These are phyloP conservation scores for Cynopterus brachyotis DNA, from an alignment of 2,113 vertebrate genomes.

Conservation along the genomic window DNA sequence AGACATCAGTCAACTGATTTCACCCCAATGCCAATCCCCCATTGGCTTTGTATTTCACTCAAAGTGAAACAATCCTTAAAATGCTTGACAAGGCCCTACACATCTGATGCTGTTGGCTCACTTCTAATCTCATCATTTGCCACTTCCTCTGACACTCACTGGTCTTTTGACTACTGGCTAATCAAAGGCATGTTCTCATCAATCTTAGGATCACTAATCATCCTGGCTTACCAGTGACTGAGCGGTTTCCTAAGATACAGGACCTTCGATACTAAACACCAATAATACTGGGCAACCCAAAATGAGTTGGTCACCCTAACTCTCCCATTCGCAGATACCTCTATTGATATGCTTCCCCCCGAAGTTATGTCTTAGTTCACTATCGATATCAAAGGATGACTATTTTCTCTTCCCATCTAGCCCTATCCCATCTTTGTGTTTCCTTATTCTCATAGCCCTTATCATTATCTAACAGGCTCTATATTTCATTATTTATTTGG, in stretches of 20 bases:
- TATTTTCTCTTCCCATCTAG: neutral
- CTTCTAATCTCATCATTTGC: neutral
- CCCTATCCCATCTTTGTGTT: neutral
- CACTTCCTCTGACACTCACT: neutral
- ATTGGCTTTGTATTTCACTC: neutral
- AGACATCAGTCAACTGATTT: neutral
- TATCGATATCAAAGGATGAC: neutral
- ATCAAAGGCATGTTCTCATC: neutral
- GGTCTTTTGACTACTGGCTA: neutral
- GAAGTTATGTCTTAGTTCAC: neutral
- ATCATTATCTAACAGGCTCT: neutral
- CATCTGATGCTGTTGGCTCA: neutral
- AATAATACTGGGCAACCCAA: neutral
- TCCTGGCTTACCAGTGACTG: neutral
- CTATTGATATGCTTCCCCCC: neutral
- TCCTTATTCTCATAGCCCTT: neutral
- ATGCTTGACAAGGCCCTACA: neutral
- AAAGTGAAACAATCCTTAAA: neutral
- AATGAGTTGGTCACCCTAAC: neutral
- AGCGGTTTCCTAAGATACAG: neutral
- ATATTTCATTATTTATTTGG: neutral
- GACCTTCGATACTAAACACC: neutral
- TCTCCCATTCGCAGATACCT: neutral
- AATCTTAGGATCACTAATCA: neutral
- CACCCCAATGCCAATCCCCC: neutral